Base-by-base conservation (phyloP, 2,888 invertebrate genomes). In the Diaperis boleti region DNA sequence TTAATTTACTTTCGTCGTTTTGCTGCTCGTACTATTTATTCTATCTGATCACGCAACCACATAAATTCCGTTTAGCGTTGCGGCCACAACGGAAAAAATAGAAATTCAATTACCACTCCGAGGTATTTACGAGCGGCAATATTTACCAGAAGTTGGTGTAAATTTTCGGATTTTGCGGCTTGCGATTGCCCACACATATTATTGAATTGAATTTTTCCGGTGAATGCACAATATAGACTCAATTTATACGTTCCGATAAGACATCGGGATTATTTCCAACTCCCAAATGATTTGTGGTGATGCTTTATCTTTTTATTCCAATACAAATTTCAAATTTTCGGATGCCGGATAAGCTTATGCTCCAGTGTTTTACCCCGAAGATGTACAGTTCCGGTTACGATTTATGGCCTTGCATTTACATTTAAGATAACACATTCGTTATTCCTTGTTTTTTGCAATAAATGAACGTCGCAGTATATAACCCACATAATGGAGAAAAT, bases 291-390 rank as follows among this genome's bases (percentile, higher is more conserved):
- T 56, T 56, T 56, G 45, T 44, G 35, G 39, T 29, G 54, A 55
- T 33, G 42, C 29, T 55, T 55, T 52, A 41, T 52, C 52, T 37
- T 55, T 39, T 39, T 52, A 52, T 52, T n/a, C 52, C 52, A 35
- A 52, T 55, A 42, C 55, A 55, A 55, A 55, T 55, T 41, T 55
- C 42, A 42, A 55, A 42, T 42, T 55, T 55, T 55, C 55, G 42
- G 7, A 35, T 50, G 37, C 50, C 13, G 52, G 52, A 37, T 52
- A 37, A 52, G 37, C 52, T 52, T 37, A 52, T 39, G 52, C 20
- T 39, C 11, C 37, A 14, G 35, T 52, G 52, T 52, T 35, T 50
- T 37, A 17, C 7, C 47, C 22, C 11, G 13, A 20, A 50, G 37
- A 50, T 50, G 37, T 50, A 49, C 47, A 33, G 33, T 33, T 10